Evolutionary conservation across 2,113 vertebrate genomes (phyloP).

Genomic region (Nothobranchius kuhntae): DNA sequence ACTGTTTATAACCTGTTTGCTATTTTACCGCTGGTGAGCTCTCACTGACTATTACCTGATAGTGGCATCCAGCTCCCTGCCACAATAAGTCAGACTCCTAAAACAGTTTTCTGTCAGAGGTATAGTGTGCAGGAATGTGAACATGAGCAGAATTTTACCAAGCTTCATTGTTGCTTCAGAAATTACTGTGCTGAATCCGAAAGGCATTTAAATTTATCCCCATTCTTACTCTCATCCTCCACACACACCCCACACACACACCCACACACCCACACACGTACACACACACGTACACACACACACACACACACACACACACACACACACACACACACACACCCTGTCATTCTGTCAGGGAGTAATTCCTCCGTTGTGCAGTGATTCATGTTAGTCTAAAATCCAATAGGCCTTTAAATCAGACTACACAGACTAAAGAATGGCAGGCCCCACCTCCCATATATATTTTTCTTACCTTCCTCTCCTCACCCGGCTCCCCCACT

Average conservation of each 20-base stretch:
- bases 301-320: too few relatives aligned
- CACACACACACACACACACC: conserved; percentile 21
- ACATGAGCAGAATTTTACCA: conserved; percentile 30
- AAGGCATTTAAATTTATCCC: conserved; percentile 41
- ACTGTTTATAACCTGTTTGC: not conserved
- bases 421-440: conserved; percentile 52
- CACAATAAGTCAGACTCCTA: conserved; percentile 13
- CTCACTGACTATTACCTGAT: not conserved
- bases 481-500: conserved; percentile 2
- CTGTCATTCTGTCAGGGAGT: conserved; percentile 64
- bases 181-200: conserved; percentile 34
- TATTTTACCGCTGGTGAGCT: too few relatives aligned
- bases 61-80: conserved; percentile 13
- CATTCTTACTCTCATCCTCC: conserved; percentile 21
- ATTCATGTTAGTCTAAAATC: conserved; percentile 76
- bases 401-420: conserved; percentile 76
- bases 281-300: conserved; percentile 24
- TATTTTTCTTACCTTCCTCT: conserved; percentile 6
- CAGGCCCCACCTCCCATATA: conserved; percentile 27
- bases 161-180: conserved; percentile 36
- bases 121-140: conserved; percentile 22
- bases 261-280: not conserved
- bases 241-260: not conserved
- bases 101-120: conserved; percentile 10
- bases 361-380: conserved; percentile 62